These are phyloP conservation scores for Chloroceryle aenea DNA, from an alignment of 2,113 vertebrate genomes.

Conservation along the genomic window DNA sequence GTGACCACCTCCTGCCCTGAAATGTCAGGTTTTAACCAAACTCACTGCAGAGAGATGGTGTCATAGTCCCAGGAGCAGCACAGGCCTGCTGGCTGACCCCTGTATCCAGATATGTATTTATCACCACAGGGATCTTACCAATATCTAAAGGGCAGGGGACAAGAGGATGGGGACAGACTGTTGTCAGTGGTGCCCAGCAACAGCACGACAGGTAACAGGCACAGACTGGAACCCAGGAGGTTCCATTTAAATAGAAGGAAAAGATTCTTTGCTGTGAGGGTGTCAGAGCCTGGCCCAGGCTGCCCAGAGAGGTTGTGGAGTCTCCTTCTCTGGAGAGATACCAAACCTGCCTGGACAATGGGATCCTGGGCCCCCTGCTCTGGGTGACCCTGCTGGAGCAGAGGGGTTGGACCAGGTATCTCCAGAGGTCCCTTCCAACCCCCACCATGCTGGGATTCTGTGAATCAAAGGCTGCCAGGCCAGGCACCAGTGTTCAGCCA, in stretches of 20 bases:
- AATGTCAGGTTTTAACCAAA: not conserved
- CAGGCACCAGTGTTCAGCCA: not conserved
- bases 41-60: not conserved
- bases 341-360: too few species aligned
- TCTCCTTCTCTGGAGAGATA: not conserved
- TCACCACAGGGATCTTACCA: not conserved
- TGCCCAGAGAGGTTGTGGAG: not conserved
- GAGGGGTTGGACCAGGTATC: too few species aligned
- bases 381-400: too few species aligned
- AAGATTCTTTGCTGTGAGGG: not conserved
- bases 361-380: too few species aligned
- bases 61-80: not conserved
- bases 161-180: not conserved
- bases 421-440: too few species aligned
- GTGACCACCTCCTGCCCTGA: not conserved
- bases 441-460: not conserved
- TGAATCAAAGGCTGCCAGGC: not conserved
- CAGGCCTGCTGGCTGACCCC: not conserved
- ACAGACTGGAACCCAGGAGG: not conserved
- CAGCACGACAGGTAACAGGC: not conserved
- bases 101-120: not conserved
- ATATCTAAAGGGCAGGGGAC: not conserved
- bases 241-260: not conserved
- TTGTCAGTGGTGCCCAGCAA: too few species aligned
- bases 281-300: not conserved